These are phyloP conservation scores for Perca schrenkii DNA, from an alignment of 2,113 vertebrate genomes.

Conservation along the genomic window DNA sequence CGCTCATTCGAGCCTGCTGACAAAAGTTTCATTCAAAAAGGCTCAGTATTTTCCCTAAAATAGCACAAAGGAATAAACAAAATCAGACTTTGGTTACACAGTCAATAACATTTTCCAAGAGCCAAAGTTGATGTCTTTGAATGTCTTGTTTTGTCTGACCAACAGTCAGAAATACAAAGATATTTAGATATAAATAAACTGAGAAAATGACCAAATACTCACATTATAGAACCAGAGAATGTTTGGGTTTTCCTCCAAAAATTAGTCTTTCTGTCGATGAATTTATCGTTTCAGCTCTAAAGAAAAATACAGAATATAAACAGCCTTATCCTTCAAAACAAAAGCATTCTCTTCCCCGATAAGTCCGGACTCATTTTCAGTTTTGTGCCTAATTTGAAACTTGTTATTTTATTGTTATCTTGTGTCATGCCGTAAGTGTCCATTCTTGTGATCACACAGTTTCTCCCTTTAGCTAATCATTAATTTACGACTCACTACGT, in stretches of 20 bases:
- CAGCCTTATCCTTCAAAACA: background rate
- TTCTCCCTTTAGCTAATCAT: slow-evolving; percentile 17
- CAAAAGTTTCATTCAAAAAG: background rate
- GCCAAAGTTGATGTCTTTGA: background rate
- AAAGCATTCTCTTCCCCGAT: background rate
- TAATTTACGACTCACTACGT: background rate
- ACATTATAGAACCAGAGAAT: background rate
- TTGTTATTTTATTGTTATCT: background rate
- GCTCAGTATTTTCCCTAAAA: background rate
- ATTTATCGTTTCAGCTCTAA: background rate
- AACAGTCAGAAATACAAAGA: background rate
- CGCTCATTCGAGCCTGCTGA: background rate
- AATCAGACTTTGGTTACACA: background rate
- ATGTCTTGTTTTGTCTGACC: background rate
- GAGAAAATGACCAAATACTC: background rate
- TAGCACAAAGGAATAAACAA: background rate
- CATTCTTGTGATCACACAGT: slow-evolving; percentile 19
- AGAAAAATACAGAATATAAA: background rate
- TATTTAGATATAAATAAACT: background rate
- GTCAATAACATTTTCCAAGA: background rate
- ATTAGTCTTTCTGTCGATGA: background rate
- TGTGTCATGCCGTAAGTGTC: background rate
- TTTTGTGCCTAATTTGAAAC: background rate
- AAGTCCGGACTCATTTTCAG: background rate
- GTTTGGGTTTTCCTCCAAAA: background rate